A percentile compares a stretch with the other conserved stretches of the same genome.
Evolutionary conservation across 1,140 invertebrate species (phyloP).

Genomic region (Drosophila chauvacae): DNA sequence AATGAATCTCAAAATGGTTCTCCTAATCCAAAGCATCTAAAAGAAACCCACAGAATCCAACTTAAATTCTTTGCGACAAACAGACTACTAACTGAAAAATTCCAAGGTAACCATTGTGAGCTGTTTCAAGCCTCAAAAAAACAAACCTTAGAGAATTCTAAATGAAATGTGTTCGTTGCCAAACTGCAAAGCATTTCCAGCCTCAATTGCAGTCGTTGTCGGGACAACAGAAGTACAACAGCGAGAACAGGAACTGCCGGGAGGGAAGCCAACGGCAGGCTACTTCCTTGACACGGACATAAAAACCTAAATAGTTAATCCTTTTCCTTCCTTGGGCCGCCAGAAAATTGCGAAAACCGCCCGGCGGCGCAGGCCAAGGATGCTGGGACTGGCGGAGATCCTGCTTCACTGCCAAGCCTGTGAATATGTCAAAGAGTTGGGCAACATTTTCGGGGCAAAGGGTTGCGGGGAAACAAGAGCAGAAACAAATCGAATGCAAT

Average conservation of each 20-base stretch:
- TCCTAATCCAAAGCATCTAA: neutral
- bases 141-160: slow-evolving; percentile 21
- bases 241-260: slow-evolving; percentile 25
- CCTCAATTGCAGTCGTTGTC: slow-evolving; percentile 35
- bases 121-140: slow-evolving; percentile 14
- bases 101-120: slow-evolving; percentile 25
- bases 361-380: slow-evolving; percentile 45
- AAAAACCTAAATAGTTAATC: slow-evolving; percentile 76
- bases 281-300: slow-evolving; percentile 64
- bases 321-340: slow-evolving; percentile 50
- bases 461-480: slow-evolving; percentile 37
- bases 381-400: slow-evolving; percentile 3
- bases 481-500: slow-evolving; percentile 81
- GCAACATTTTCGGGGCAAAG: slow-evolving; percentile 54
- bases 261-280: slow-evolving; percentile 32
- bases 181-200: slow-evolving; percentile 22
- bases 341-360: slow-evolving; percentile 69
- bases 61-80: slow-evolving; percentile 9
- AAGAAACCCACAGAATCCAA: slow-evolving; percentile 26
- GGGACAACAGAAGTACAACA: slow-evolving; percentile 17
- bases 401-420: slow-evolving; percentile 48
- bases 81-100: slow-evolving; percentile 11
- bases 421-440: slow-evolving; percentile 82
- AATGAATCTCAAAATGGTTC: neutral
- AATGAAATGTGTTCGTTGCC: slow-evolving; percentile 43